Base-by-base conservation (phyloP, 2,888 invertebrate species). In the Gastracanthus pulcherrimus region DNA sequence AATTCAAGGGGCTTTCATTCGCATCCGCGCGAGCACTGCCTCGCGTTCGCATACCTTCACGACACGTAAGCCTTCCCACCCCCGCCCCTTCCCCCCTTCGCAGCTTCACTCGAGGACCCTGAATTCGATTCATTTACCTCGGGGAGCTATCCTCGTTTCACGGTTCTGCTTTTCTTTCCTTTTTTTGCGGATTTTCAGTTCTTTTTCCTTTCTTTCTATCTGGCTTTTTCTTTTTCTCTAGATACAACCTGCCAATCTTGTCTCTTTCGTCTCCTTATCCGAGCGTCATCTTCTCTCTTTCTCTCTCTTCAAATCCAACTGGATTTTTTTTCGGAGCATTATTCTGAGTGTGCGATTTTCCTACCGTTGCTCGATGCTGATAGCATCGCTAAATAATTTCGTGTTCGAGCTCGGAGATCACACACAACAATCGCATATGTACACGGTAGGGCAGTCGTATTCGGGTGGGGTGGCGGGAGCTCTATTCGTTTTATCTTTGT, bases 41-140 rank as follows among this genome's bases (percentile, higher is more conserved):
- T n/a, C 69, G n/a, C 38, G 16, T 6, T 2, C 23, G 19, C 60
- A 31, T 60, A 38, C 29, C 69, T n/a, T 31, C 9, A 16, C 58
- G 58, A 72, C 72, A 41, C 72, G 72, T 58, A 45, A 74, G 62
- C 74, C 36, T 16, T 7, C 16, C 36, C 9, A 41, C 41, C 16
- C 41, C 3, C 55, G 55, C n/a, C n/a, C n/a, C n/a, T n/a, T n/a
- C n/a, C n/a, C n/a, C n/a, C n/a, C n/a, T n/a, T n/a, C n/a, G n/a
- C n/a, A n/a, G n/a, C n/a, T n/a, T n/a, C n/a, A n/a, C n/a, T n/a
- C n/a, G 11, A 26, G 55, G n/a, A 6, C 34, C 69, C 58, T 66
- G 82, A 82, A 83, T 83, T 84, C 84, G 82, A 82, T 84, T 84
- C 76, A 76, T 76, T 83, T 77, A 77, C 55, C 75, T 62, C 79